Evolutionary conservation across 2,888 invertebrate species (phyloP).

Genomic region (Acheta domesticus): DNA sequence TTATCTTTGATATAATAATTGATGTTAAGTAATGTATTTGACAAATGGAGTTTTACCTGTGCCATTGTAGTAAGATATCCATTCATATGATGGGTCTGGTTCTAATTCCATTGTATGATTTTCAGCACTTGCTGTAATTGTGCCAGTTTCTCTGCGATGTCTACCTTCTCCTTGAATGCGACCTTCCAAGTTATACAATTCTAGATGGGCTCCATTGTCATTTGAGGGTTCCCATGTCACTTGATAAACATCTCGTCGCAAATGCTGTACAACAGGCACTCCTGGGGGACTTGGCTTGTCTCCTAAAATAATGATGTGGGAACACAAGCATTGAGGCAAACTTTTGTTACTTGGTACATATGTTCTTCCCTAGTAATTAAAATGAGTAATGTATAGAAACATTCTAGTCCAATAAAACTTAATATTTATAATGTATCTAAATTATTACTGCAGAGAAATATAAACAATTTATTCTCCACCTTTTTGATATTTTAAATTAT

Average conservation of each 20-base stretch:
- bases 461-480: no score
- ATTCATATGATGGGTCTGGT: constrained; percentile 46
- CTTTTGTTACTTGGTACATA: background rate
- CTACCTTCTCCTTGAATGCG: constrained; percentile 41
- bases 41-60: constrained; percentile 52
- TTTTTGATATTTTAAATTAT: no score
- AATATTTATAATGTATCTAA: background rate
- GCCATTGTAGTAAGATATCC: constrained; percentile 71
- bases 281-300: constrained; percentile 79
- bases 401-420: background rate
- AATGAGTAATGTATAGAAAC: no score
- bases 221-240: constrained; percentile 77
- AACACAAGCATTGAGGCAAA: background rate
- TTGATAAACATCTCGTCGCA: constrained; percentile 70
- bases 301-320: constrained; percentile 49
- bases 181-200: constrained; percentile 73
- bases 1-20: no score
- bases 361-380: background rate
- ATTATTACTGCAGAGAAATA: background rate
- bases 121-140: constrained; percentile 42
- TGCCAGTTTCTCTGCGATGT: constrained; percentile 40
- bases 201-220: constrained; percentile 72
- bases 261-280: constrained; percentile 66
- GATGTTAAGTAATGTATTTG: no score
- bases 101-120: constrained; percentile 22